Conservation (phyloP, 2,797 vertebrate genomes). For the Enteromius viviparus region DNA sequence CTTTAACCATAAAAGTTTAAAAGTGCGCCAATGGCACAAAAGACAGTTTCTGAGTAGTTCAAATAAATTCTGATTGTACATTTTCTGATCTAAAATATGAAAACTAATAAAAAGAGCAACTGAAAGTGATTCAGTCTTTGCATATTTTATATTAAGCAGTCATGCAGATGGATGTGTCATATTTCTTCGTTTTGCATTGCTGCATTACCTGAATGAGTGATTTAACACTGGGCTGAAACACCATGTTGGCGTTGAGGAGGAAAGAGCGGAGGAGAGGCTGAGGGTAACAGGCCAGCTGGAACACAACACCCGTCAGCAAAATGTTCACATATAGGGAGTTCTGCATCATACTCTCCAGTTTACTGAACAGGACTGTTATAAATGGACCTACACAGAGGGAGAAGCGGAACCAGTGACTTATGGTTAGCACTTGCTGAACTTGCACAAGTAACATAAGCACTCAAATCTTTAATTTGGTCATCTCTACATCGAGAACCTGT, state of each 20-base stretch:
- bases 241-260: slow-evolving; percentile 99
- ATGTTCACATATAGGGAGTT: slow-evolving; percentile 98
- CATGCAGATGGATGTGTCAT: neutral
- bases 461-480: slow-evolving; percentile 15
- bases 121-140: neutral
- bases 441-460: slow-evolving; percentile 20
- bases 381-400: slow-evolving; percentile 85
- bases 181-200: slow-evolving; percentile 66
- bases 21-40: neutral
- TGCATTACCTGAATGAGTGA: slow-evolving; percentile 91
- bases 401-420: slow-evolving; percentile 37
- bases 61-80: neutral
- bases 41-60: neutral
- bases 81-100: neutral
- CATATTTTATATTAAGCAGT: neutral
- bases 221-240: slow-evolving; percentile 98
- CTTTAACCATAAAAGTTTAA: neutral
- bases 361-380: slow-evolving; percentile 89
- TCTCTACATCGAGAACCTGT: slow-evolving; percentile 77
- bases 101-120: neutral
- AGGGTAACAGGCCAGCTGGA: slow-evolving; percentile 93
- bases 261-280: slow-evolving; percentile 97
- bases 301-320: slow-evolving; percentile 93
- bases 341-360: slow-evolving; percentile 97
- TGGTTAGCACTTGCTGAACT: slow-evolving; percentile 9